Conservation (phyloP, 2,113 vertebrate species). For the Pteropus alecto region DNA sequence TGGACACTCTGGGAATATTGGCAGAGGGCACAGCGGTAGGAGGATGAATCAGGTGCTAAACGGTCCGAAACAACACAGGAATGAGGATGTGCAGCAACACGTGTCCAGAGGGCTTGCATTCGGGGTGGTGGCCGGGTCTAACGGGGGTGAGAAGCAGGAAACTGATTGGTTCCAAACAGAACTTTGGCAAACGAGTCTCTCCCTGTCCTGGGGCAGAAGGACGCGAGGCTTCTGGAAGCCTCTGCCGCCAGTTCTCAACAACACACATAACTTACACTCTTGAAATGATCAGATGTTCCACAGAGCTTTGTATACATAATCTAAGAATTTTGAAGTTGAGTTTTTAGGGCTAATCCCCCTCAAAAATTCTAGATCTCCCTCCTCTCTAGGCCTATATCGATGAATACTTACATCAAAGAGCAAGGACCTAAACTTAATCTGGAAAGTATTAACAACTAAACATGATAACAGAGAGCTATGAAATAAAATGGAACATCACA, state of each 20-base stretch:
- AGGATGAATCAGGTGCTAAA: conserved; percentile 24
- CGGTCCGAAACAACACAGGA: not conserved
- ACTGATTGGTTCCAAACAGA: not conserved
- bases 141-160: not conserved
- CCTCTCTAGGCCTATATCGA: not conserved
- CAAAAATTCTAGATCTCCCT: not conserved
- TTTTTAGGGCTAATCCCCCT: not conserved
- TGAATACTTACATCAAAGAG: not conserved
- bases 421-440: not conserved
- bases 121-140: not conserved
- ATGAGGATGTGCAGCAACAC: not conserved
- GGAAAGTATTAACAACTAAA: not conserved
- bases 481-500: not conserved
- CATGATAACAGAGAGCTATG: not conserved
- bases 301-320: not conserved
- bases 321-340: not conserved
- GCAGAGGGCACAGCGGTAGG: not conserved
- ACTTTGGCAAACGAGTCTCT: too few relatives aligned
- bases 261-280: not conserved
- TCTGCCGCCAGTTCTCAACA: not conserved
- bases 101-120: not conserved
- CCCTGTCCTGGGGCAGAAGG: not conserved
- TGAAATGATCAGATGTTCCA: not conserved
- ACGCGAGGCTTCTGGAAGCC: not conserved
- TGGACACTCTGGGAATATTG: not conserved